Conservation (phyloP, 2,113 vertebrate species). For the Noctilio leporinus region DNA sequence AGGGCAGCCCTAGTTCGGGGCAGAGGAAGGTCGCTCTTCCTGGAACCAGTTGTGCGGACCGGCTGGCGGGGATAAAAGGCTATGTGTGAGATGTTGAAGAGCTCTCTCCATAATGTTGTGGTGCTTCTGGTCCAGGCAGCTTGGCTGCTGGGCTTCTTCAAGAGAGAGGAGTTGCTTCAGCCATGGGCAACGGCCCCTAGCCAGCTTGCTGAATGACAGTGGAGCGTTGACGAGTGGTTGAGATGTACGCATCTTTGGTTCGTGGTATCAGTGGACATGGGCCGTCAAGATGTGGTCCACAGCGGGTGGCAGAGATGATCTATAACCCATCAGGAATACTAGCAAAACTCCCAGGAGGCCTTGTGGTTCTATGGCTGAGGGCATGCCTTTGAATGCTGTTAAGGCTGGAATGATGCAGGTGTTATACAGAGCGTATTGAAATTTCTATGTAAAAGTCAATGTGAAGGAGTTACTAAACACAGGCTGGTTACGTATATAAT, state of each 20-base stretch:
- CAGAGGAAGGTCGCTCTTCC: not conserved
- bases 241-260: not conserved
- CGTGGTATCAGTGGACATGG: not conserved
- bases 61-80: not conserved
- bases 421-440: not conserved
- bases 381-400: not conserved
- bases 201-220: not conserved
- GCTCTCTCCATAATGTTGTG: not conserved
- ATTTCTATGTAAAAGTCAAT: not conserved
- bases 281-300: not conserved
- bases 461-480: not conserved
- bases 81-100: not conserved
- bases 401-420: not conserved
- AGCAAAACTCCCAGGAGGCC: not conserved
- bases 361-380: not conserved
- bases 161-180: not conserved
- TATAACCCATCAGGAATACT: not conserved
- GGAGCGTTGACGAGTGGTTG: not conserved
- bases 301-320: not conserved
- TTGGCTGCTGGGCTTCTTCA: not conserved
- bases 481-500: not conserved
- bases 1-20: not conserved
- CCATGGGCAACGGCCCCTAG: not conserved
- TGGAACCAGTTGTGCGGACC: not conserved
- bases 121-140: not conserved